A percentile compares a stretch with the other conserved stretches of the same genome.
Evolutionary conservation across 2,797 vertebrate genomes (phyloP).

Genomic region (Paramormyrops hopkinsi): DNA sequence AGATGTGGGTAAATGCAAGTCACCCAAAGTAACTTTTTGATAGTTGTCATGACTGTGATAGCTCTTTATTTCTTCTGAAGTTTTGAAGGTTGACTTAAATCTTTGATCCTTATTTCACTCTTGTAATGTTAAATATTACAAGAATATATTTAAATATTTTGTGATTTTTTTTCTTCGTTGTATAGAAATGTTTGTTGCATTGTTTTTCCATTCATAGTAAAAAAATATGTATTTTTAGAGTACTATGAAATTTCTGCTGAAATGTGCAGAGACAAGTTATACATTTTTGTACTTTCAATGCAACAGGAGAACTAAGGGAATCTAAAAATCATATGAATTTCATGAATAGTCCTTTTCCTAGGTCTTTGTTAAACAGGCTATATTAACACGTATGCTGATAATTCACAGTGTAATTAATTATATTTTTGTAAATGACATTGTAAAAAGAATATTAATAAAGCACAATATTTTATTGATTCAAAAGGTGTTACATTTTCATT

Average conservation of each 20-base stretch:
- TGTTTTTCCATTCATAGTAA: neutral
- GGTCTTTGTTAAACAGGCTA: neutral
- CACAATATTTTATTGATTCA: slow-evolving; percentile 42
- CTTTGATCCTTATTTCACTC: neutral
- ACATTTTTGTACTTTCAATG: neutral
- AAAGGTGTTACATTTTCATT: neutral
- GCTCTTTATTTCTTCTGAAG: slow-evolving; percentile 10
- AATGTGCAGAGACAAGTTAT: neutral
- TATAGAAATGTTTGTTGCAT: neutral
- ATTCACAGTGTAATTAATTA: slow-evolving; percentile 26
- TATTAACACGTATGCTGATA: slow-evolving; percentile 43
- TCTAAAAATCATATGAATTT: neutral
- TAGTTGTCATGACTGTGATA: neutral
- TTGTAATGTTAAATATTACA: slow-evolving; percentile 32
- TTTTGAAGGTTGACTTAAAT: neutral
- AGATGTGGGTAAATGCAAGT: neutral
- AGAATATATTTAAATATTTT: slow-evolving; percentile 30
- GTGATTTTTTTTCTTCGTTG: slow-evolving; percentile 4
- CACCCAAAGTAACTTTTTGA: neutral
- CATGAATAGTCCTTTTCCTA: neutral
- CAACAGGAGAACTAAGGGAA: neutral
- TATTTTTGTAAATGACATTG: slow-evolving; percentile 57
- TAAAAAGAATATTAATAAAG: slow-evolving; percentile 30
- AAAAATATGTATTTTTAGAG: neutral
- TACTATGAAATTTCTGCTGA: neutral